phyloP scores from a whole-genome alignment of 2,113 vertebrate species.

The Neogale vison region DNA sequence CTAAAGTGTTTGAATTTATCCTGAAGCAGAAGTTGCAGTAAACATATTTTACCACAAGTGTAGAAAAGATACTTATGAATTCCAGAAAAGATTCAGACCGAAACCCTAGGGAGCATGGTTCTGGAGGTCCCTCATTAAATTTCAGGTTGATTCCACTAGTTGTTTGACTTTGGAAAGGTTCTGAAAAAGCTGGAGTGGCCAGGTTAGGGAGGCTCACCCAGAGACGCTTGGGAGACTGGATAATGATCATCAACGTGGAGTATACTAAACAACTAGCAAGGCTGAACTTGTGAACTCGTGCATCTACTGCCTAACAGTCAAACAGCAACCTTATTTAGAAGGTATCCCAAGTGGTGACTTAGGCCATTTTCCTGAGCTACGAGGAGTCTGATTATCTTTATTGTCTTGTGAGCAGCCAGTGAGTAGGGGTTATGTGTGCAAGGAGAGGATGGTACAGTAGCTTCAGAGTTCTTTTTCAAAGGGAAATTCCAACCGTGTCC shows the following conservation, averaged over 20 bases:
- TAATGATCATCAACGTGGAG: background rate
- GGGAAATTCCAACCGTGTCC: background rate
- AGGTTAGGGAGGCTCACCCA: background rate
- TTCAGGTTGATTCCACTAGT: background rate
- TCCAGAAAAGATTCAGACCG: background rate
- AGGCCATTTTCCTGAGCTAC: background rate
- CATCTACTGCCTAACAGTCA: background rate
- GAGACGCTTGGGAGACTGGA: background rate
- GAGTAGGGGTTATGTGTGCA: background rate
- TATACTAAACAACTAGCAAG: background rate
- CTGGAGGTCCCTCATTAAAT: background rate
- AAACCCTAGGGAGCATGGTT: background rate
- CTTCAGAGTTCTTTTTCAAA: background rate
- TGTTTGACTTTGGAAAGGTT: background rate
- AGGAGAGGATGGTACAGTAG: background rate
- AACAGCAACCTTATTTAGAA: background rate
- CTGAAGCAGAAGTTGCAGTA: background rate
- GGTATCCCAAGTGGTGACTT: background rate
- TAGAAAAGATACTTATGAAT: background rate
- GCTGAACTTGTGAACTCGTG: background rate
- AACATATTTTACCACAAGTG: background rate
- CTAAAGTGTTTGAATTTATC: background rate
- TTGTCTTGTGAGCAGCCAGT: background rate
- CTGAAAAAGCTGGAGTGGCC: background rate
- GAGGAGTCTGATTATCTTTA: background rate